phyloP scores from a whole-genome alignment of 2,113 vertebrate species.

The Nanorana parkeri region DNA sequence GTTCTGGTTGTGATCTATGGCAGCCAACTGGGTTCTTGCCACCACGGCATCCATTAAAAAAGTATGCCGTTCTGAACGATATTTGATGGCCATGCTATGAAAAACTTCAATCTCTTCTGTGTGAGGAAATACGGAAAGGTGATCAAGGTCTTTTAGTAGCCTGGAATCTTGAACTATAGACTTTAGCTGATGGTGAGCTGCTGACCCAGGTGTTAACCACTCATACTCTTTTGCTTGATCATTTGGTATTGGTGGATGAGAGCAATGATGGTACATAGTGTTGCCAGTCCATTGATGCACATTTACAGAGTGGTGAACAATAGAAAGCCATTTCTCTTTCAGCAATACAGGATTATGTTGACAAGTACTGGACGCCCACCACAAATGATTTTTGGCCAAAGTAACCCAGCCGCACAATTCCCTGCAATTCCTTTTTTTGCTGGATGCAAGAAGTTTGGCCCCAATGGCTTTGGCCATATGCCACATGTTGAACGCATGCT shows the following conservation, averaged over 20 bases:
- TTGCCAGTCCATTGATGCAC: constrained; percentile 1
- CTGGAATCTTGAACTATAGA: not conserved
- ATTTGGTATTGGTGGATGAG: not conserved
- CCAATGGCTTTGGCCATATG: not conserved
- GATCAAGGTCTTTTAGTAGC: not conserved
- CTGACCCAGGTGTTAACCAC: not conserved
- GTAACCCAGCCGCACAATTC: not conserved
- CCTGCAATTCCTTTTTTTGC: not conserved
- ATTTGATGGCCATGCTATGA: not conserved
- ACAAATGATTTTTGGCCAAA: not conserved
- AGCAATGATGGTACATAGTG: not conserved
- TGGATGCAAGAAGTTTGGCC: not conserved
- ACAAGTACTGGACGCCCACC: not conserved
- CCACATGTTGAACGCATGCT: not conserved
- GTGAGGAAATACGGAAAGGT: not conserved
- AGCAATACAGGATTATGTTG: constrained; percentile 4
- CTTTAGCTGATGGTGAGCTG: not conserved
- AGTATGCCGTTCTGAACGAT: too few species aligned
- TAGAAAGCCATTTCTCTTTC: not conserved
- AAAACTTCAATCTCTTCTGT: not conserved
- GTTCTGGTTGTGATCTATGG: not conserved
- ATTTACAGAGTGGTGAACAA: not conserved
- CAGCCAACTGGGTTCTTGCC: not conserved
- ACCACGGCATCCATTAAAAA: not conserved
- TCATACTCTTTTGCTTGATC: not conserved